Evolutionary conservation across 2,797 vertebrate genomes (phyloP).

Genomic region (Hypotaenidia okinawae): DNA sequence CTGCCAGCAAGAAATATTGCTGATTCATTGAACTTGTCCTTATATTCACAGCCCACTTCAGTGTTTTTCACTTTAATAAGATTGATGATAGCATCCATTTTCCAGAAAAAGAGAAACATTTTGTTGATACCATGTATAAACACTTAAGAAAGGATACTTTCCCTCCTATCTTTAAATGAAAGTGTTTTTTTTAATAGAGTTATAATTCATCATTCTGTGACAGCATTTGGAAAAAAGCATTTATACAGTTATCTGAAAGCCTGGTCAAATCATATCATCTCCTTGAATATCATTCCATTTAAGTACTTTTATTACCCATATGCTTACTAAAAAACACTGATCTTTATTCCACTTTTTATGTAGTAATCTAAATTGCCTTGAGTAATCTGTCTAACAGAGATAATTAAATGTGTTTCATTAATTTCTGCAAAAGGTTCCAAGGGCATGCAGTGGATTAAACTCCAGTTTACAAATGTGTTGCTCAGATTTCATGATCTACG

Average conservation of each 20-base stretch:
- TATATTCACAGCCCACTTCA: constrained; percentile 17
- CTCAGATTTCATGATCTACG: background rate
- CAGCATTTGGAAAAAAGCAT: constrained; percentile 51
- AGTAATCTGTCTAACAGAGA: constrained; percentile 31
- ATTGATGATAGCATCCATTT: background rate
- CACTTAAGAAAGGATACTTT: constrained; percentile 22
- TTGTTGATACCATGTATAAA: constrained; percentile 28
- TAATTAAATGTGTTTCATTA: constrained; percentile 49
- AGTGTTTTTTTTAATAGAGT: constrained; percentile 37
- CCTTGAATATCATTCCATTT: constrained; percentile 20
- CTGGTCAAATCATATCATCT: background rate
- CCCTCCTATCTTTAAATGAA: constrained; percentile 29
- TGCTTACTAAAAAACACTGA: background rate
- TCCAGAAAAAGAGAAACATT: constrained; percentile 37
- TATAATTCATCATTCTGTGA: constrained; percentile 51
- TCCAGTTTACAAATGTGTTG: background rate
- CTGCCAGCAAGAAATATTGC: constrained; percentile 2
- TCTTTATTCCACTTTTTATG: constrained; percentile 21
- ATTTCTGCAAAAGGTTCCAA: constrained; percentile 3
- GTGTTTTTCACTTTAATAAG: constrained; percentile 26
- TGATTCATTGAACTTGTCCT: constrained; percentile 9
- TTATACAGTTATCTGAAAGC: constrained; percentile 48
- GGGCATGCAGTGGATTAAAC: background rate
- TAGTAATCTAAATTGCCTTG: constrained; percentile 29
- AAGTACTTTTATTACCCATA: constrained; percentile 43